phyloP scores from a whole-genome alignment of 2,113 vertebrate species.

The Struthidea cinerea region DNA sequence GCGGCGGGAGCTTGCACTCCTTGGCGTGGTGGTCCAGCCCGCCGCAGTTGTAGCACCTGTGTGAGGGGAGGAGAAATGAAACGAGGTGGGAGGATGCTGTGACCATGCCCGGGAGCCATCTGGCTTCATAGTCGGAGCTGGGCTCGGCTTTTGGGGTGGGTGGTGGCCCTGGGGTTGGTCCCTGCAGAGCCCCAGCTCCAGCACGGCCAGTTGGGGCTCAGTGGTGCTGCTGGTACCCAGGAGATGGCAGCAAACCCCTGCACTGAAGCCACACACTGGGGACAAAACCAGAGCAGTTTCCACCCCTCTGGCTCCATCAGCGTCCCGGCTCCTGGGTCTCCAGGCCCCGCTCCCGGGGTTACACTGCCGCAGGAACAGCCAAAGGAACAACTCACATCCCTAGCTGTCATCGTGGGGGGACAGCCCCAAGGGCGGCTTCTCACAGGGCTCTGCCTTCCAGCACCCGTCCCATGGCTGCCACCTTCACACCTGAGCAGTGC shows the following conservation, averaged over 20 bases:
- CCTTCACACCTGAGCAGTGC: rapidly evolving
- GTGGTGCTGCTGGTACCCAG: conserved; percentile 47
- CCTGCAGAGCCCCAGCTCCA: background rate
- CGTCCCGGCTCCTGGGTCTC: background rate
- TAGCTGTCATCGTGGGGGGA: background rate
- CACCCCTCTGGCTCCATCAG: background rate
- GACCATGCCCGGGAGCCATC: rapidly evolving
- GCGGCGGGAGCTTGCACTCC: conserved; percentile 95
- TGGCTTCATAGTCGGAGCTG: background rate
- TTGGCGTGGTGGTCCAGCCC: conserved; percentile 98
- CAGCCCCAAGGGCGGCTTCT: background rate
- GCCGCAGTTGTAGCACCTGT: conserved; percentile 97
- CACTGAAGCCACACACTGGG: background rate
- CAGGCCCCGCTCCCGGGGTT: too few species aligned
- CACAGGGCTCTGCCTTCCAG: background rate
- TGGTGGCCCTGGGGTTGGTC: background rate
- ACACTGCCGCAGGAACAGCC: background rate
- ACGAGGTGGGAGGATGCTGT: background rate
- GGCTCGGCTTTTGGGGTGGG: rapidly evolving
- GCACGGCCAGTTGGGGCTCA: background rate
- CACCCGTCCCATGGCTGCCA: rapidly evolving
- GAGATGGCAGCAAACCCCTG: conserved; percentile 54
- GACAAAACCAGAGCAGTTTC: background rate
- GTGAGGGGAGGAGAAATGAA: background rate
- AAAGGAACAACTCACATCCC: rapidly evolving